Evolutionary conservation across 2,113 vertebrate genomes (phyloP).

Genomic region (Buteo buteo): DNA sequence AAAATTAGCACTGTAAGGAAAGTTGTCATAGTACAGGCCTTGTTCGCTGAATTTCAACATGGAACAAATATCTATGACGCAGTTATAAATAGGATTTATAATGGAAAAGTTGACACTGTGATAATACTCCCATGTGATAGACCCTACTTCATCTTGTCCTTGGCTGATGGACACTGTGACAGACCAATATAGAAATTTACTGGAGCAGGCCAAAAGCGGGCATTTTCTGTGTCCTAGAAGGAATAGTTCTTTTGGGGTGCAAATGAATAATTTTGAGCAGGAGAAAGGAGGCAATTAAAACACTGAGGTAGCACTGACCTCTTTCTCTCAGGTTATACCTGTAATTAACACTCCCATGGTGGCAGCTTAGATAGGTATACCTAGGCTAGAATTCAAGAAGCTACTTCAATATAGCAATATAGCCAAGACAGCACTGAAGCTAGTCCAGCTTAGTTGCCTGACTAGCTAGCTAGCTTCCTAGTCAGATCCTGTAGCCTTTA

Average conservation of each 20-base stretch:
- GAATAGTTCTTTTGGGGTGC: background rate
- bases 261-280: background rate
- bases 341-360: background rate
- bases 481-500: background rate
- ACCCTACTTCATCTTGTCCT: constrained; percentile 32
- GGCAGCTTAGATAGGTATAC: background rate
- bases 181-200: background rate
- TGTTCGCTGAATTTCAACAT: constrained; percentile 10
- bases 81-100: constrained; percentile 52
- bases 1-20: background rate
- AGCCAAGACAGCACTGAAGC: background rate
- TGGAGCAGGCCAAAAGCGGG: background rate
- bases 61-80: background rate
- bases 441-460: background rate
- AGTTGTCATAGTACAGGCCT: background rate
- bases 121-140: constrained; percentile 11
- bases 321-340: background rate
- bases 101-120: constrained; percentile 45
- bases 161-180: background rate
- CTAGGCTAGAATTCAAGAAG: background rate
- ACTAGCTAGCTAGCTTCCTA: background rate
- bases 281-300: background rate
- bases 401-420: background rate
- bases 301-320: background rate
- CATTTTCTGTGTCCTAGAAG: background rate